Base-by-base conservation (phyloP, 2,113 vertebrate species). In the Cephalophus harveyi region DNA sequence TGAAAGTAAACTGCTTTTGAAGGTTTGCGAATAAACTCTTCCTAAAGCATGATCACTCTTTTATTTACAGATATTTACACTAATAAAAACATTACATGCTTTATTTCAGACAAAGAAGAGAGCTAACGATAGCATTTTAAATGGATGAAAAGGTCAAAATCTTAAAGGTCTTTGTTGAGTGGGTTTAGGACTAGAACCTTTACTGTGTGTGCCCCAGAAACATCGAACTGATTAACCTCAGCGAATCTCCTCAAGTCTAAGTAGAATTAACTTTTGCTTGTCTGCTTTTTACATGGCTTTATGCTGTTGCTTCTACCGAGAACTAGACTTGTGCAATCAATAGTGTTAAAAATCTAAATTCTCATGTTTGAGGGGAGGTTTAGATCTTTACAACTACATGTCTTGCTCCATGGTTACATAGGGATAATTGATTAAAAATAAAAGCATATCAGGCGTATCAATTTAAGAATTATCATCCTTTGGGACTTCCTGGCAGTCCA, bases 401-500 rank as follows among this genome's bases (percentile, higher is more conserved):
- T 62, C 81, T 90, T 52, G n/a, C 33, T 84, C 76, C 7, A 62
- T 28, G 43, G 40, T 71, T 59, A 27, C 36, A 30, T 1, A 85
- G 50, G 76, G 48, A 76, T 94, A 91, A 36, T 14, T 84, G 27
- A 62, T 76, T 30, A 10, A 89, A 60, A 84, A 96, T 97, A 17
- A 86, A 48, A 96, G 74, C 43, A 81, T 46, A 83, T 6, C 17
- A 74, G 94, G 46, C 8, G 8, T 94, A 98, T 94, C 79, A 87
- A 7, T 87, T 67, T n/a, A 78, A 91, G 59, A 82, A 54, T 43
- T 81, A 40, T 74, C n/a, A 46, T 71, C 43, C 7, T 23, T 74
- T 17, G n/a, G 40, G 23, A 27, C 23, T 76, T 76, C 12, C 15
- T 76, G 71, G 71, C 1, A 13, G 40, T 76, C 71, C 40, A 15